These are phyloP conservation scores for Tragelaphus imberbis DNA, from an alignment of 2,113 vertebrate species.

Conservation along the genomic window DNA sequence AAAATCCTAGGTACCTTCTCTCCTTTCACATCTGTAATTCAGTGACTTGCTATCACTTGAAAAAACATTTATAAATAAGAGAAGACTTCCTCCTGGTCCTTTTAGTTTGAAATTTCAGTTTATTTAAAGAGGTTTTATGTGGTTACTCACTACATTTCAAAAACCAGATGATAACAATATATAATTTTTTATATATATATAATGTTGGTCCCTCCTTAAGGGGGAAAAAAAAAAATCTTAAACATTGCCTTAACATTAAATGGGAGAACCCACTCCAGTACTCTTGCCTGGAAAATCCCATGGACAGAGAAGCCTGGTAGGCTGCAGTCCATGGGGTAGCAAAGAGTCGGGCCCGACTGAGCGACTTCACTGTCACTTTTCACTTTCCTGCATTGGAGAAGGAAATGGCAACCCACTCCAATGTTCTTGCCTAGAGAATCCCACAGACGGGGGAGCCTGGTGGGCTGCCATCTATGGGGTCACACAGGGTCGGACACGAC, in stretches of 20 bases:
- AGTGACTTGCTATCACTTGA: background rate
- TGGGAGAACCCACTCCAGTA: background rate
- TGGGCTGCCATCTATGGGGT: background rate
- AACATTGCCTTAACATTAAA: background rate
- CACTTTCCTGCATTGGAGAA: background rate
- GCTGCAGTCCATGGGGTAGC: background rate
- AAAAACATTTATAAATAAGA: background rate
- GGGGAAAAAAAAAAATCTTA: background rate
- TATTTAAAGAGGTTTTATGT: background rate
- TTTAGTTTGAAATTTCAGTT: background rate
- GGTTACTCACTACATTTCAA: background rate
- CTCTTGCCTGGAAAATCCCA: background rate
- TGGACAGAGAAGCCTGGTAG: background rate
- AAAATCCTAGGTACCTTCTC: background rate
- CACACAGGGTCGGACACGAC: background rate
- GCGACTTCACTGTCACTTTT: background rate
- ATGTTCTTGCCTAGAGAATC: background rate
- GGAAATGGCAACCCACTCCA: background rate
- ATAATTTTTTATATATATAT: background rate
- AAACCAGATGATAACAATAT: background rate
- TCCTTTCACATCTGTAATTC: background rate
- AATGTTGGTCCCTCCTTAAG: background rate
- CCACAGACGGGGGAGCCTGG: accelerated
- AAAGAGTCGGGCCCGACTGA: background rate
- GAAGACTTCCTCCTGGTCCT: background rate